These are phyloP conservation scores for Protophormia terraenovae DNA, from an alignment of 2,888 invertebrate species.

Conservation along the genomic window DNA sequence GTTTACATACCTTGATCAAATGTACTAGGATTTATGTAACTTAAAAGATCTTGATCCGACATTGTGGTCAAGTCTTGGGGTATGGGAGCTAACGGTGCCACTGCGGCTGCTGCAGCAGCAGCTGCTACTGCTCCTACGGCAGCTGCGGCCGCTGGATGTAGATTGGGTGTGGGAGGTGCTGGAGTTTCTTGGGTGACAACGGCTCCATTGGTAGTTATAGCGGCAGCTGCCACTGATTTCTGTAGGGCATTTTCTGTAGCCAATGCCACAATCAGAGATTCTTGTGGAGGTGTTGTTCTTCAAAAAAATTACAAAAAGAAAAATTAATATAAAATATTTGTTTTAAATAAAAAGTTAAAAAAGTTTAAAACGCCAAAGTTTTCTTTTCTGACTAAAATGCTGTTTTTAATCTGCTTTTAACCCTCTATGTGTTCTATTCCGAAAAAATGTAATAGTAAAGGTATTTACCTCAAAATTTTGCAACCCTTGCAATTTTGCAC, in stretches of 20 bases:
- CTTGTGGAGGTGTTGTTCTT: conserved; percentile 77
- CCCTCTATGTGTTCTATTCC: too few species aligned
- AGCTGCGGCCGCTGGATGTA: conserved; percentile 63
- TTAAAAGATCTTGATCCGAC: conserved; percentile 93
- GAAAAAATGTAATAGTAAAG: too few species aligned
- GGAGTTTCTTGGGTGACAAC: conserved; percentile 77
- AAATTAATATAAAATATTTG: background rate
- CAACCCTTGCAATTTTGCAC: too few species aligned
- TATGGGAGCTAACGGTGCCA: conserved; percentile 82
- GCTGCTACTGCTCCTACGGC: conserved; percentile 70
- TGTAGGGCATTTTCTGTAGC: conserved; percentile 79
- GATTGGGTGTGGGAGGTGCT: conserved; percentile 69
- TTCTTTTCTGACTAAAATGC: too few species aligned
- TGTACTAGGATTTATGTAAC: conserved; percentile 94
- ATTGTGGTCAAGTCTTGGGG: conserved; percentile 90
- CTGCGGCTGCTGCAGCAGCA: conserved; percentile 78
- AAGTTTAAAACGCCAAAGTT: too few species aligned
- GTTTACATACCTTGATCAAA: conserved; percentile 89
- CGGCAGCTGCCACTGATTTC: conserved; percentile 78
- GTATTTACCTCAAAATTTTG: too few species aligned
- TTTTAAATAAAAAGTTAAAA: background rate
- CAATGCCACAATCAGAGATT: conserved; percentile 81
- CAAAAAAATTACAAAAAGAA: conserved; percentile 16
- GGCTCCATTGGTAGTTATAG: conserved; percentile 76
- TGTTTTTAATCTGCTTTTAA: too few species aligned